Base-by-base conservation (phyloP, 2,797 vertebrate genomes). In the Gallinago nigripennis region DNA sequence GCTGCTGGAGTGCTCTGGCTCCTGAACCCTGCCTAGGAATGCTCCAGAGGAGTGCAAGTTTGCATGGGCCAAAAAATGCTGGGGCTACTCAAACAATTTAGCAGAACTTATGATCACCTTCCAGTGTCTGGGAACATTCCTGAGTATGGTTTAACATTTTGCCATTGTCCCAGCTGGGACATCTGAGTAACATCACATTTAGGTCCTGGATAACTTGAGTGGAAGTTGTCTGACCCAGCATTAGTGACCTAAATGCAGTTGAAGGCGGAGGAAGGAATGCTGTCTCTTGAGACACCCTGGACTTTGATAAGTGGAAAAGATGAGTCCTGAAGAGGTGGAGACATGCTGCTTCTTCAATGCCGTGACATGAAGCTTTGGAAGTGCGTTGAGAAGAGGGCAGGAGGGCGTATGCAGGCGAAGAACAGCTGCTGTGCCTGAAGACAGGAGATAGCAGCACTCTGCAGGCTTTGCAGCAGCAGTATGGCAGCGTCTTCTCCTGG, bases 91-190 rank as follows among this genome's bases (percentile, higher is more conserved):
- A 64, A 48, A 6, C 18, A 31, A 3, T 14, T 46, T 31, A 70
- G 54, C 16, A 46, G 46, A 70, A 24, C 18, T 43, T 35, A 20
- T 0, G 1, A 4, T 64, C 1, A 1, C 28, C 39, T 66, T 86
- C 41, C 33, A 50, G 27, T 64, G 41, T 17, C 37, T 79, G 25
- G 18, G 33, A 88, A 71, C 2, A 1, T 4, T 9, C 12, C 64
- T 3, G 2, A 39, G 28, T 0, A 0, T 0, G 2, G 10, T 70
- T 80, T 51, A 35, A 45, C 37, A 2, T 6, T 18, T 3, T 70
- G 41, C 25, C 0, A 0, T 60, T 5, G 2, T 51, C 50, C 16
- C n/a, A 64, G 25, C 15, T 0, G 0, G 45, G 20, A 18, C 0
- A 0, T 11, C 7, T 0, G 0, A 45, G 24, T 50, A 18, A 19